Base-by-base conservation (phyloP, 2,888 invertebrate genomes). In the Timema podura region DNA sequence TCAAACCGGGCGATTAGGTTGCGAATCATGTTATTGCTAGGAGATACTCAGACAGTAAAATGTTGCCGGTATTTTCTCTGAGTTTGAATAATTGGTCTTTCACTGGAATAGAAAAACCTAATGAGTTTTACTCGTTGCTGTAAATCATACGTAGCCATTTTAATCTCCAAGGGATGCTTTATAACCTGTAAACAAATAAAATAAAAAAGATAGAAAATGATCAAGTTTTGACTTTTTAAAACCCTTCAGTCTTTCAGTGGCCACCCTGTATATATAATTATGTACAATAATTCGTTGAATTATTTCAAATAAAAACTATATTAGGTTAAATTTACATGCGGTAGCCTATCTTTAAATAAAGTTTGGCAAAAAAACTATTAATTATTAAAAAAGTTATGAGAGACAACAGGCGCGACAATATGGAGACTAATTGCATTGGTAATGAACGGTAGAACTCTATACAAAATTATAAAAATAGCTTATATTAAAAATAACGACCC, bases 231-330 rank as follows among this genome's bases (percentile, higher is more conserved):
- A 11, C 49, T 49, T 49, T 49, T 49, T 49, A 9, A 49, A 49
- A 49, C 49, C 49, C 49, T 49, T 49, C 9, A 49, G 49, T 49
- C 49, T 49, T 49, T 49, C 49, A 49, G 49, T 49, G 49, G 49
- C 49, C 49, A n/a, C n/a, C n/a, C n/a, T n/a, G n/a, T 30, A 30
- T 30, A 30, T 30, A 30, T 1, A 30, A 30, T 30, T 30, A 30
- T 2, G 30, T 30, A 30, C 30, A 30, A 30, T 30, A 30, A 30
- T 30, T 30, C 30, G 30, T 30, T 30, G 30, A 30, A 30, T 30
- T 30, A 30, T 30, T 30, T 30, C 2, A 30, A 30, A 30, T 30
- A 30, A 30, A 30, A 30, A 30, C 3, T 30, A 30, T 30, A 30
- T 2, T 30, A 30, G 30, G 30, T 30, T 30, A 30, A 30, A 1